Evolutionary conservation across 2,113 vertebrate genomes (phyloP).

Genomic region (Periophthalmodon schlosseri): DNA sequence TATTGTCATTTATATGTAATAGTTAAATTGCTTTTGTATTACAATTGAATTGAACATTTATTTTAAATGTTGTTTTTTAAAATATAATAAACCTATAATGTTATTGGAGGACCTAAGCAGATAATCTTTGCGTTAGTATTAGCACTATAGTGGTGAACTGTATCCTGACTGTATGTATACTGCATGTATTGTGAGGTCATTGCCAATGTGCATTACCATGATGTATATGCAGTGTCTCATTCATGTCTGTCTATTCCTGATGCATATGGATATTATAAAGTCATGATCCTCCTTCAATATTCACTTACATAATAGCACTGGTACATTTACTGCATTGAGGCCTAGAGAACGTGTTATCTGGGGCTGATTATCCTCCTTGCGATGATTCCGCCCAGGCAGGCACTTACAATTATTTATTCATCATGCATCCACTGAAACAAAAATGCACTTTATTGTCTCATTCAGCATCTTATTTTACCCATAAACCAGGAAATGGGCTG

Average conservation of each 20-base stretch:
- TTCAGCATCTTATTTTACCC: conserved; percentile 90
- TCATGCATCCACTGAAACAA: conserved; percentile 84
- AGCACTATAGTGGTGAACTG: not conserved
- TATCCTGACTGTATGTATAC: not conserved
- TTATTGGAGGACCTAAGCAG: not conserved
- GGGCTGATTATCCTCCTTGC: conserved; percentile 75
- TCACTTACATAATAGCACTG: conserved; percentile 63
- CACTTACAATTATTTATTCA: conserved; percentile 94
- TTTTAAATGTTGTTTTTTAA: not conserved
- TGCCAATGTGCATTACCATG: not conserved
- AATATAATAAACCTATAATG: not conserved
- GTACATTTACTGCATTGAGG: conserved; percentile 59
- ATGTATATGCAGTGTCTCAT: conserved; percentile 12
- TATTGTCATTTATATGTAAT: not conserved
- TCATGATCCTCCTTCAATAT: conserved; percentile 75
- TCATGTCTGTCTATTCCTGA: conserved; percentile 39
- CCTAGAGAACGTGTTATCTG: conserved; percentile 61
- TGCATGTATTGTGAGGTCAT: not conserved
- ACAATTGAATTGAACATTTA: not conserved
- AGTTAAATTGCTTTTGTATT: not conserved
- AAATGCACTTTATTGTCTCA: conserved; percentile 93
- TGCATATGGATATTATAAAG: conserved; percentile 69
- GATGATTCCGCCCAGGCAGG: conserved; percentile 70
- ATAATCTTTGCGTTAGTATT: not conserved
- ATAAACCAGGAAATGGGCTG: conserved; percentile 84